Conservation (phyloP, 2,797 vertebrate genomes). For the Rhadinocentrus ornatus region DNA sequence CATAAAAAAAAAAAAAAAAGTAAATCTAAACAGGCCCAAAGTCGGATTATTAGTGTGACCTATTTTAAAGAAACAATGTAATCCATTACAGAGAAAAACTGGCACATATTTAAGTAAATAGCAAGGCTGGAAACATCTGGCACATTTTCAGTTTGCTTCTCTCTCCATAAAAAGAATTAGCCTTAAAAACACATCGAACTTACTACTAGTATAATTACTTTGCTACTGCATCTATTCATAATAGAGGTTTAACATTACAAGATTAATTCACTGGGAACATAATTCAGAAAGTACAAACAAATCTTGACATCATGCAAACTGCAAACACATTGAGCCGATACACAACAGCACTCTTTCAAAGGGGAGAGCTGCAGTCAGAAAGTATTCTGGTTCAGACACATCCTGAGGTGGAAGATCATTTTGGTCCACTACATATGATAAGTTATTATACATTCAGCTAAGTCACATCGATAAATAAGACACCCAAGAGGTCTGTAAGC, state of each 20-base stretch:
- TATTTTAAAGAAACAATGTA: slow-evolving; percentile 33
- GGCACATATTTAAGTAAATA: slow-evolving; percentile 43
- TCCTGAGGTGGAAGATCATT: slow-evolving; percentile 69
- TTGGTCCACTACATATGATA: slow-evolving; percentile 64
- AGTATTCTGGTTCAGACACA: slow-evolving; percentile 60
- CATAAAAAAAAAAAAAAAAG: slow-evolving; percentile 26
- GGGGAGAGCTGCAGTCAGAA: slow-evolving; percentile 36
- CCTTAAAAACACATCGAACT: slow-evolving; percentile 32
- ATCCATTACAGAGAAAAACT: slow-evolving; percentile 26
- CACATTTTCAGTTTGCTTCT: slow-evolving; percentile 6
- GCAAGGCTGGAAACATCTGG: slow-evolving; percentile 37
- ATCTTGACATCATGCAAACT: slow-evolving; percentile 69
- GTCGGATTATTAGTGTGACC: slow-evolving; percentile 11
- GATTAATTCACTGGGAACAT: slow-evolving; percentile 43
- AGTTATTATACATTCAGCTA: slow-evolving; percentile 53
- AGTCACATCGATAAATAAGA: slow-evolving; percentile 78
- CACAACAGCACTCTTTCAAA: slow-evolving; percentile 23
- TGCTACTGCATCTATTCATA: slow-evolving; percentile 53
- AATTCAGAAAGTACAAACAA: slow-evolving; percentile 48
- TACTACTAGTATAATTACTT: slow-evolving; percentile 31
- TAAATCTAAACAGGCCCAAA: slow-evolving; percentile 16
- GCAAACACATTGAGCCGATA: slow-evolving; percentile 37
- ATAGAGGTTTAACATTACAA: slow-evolving; percentile 28
- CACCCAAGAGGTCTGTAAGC: slow-evolving; percentile 36
- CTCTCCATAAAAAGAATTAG: slow-evolving; percentile 9